Evolutionary conservation across 2,888 invertebrate genomes (phyloP), one percentile per base, ranked within the genome.

Genomic region (Oasisia sp.): DNA sequence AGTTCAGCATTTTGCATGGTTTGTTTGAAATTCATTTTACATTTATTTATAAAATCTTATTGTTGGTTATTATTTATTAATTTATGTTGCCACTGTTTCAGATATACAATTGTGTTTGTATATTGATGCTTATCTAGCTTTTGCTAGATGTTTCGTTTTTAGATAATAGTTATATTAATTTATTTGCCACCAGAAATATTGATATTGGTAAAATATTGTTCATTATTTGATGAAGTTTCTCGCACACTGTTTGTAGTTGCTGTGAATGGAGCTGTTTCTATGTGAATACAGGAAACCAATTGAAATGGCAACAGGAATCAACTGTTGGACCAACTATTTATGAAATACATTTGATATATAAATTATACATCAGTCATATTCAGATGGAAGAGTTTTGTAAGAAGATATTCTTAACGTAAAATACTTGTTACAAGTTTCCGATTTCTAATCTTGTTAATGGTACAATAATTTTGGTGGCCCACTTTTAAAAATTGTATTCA

Each of bases 171-270:
- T 38, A 27, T n/a, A 74, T 74, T 19, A 74, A 74, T 74, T 74
- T 74, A 74, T 74, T 74, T 74, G 74, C n/a, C 74, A 74, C 74
- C 74, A 74, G 74, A 74, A 74, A 74, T 74, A n/a, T 74, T 74
- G 74, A 74, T 74, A 74, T 74, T 74, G 74, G 74, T 74, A 74
- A 74, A 5, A 7, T 74, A 74, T 19, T 14, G 56, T 56, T 14
- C 74, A 74, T 19, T 74, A 27, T 74, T 74, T 7, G 74, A 74
- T 74, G 27, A 5, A 27, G 74, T 74, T 7, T 27, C 74, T 19
- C 27, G 3, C 27, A 74, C 27, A 27, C 7, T n/a, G 74, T 74
- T 27, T 27, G 27, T 74, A 27, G 27, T 27, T 74, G 27, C 27
- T 74, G 27, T 27, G 7, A n/a, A 27, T 74, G 74, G 5, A 74